phyloP scores from a whole-genome alignment of 2,113 vertebrate genomes.

The Isurus oxyrinchus region DNA sequence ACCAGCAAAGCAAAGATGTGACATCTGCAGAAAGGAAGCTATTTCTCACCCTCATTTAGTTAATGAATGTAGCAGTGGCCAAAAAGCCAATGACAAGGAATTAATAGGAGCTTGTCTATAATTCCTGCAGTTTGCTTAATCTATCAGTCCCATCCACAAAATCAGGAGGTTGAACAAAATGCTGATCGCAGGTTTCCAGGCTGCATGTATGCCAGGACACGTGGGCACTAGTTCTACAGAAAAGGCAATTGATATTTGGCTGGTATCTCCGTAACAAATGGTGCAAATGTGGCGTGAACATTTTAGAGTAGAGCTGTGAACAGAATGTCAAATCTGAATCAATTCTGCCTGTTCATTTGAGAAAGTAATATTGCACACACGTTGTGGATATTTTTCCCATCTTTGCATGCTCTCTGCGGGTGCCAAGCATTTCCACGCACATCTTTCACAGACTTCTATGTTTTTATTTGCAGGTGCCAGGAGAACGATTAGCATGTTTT shows the following conservation, averaged over 20 bases:
- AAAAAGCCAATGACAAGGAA: slow-evolving; percentile 5
- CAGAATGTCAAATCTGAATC: slow-evolving; percentile 35
- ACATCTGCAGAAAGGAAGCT: neutral
- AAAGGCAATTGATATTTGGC: slow-evolving; percentile 35
- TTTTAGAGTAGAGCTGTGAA: slow-evolving; percentile 31
- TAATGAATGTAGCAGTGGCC: neutral
- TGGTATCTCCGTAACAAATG: slow-evolving; percentile 29
- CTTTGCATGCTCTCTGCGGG: neutral
- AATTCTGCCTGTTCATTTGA: slow-evolving; percentile 20
- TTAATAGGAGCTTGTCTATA: neutral
- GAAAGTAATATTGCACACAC: neutral
- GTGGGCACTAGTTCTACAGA: slow-evolving; percentile 5
- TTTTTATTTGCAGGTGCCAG: neutral
- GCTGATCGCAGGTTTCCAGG: slow-evolving; percentile 11
- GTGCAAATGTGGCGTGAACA: slow-evolving; percentile 35
- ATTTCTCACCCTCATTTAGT: neutral
- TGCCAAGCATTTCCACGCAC: neutral
- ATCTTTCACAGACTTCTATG: neutral
- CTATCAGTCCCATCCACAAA: neutral
- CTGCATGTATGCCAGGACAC: neutral
- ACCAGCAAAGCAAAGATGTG: neutral
- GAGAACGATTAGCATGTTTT: neutral
- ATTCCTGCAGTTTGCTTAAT: neutral
- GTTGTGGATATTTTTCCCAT: slow-evolving; percentile 3
- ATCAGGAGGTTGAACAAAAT: neutral